Evolutionary conservation across 2,113 vertebrate species (phyloP), one percentile per base, ranked within the genome.

Genomic region (Vulpes lagopus): DNA sequence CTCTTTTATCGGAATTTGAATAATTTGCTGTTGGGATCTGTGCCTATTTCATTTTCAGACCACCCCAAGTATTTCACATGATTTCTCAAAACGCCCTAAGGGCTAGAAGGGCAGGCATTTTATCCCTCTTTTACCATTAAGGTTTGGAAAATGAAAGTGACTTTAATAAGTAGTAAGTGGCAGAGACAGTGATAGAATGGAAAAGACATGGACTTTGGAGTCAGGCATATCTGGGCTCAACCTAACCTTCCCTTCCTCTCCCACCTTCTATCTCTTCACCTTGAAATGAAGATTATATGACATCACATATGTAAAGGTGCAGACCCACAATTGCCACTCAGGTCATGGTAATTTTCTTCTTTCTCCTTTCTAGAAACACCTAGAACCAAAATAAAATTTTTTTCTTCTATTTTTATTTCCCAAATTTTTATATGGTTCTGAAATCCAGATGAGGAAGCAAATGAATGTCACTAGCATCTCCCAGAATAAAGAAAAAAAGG

Each of bases 391-490:
- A 74, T 53, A 79, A 59, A 49, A 65, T 53, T 78, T 90, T 90
- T 35, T 49, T 55, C 59, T 95, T 84, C 32, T 67, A 89, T 89
- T 74, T 96, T 85, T 80, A 19, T 76, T 88, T 35, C 57, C 55
- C 62, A 43, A 84, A 3, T 57, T 96, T 96, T 80, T 84, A 57
- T 49, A 30, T 27, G 51, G 27, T 80, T 51, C 55, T 83, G 57
- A 87, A 93, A 95, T 74, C 65, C 79, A 87, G 79, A 53, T 51
- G 71, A 94, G 57, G 15, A 74, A 89, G 65, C 65, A 93, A 87
- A 91, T 73, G 73, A 94, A 79, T 88, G 69, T 96, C 71, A 96
- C 83, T 12, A 74, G 43, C 51, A 91, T 80, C 23, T 92, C 89
- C 67, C 69, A 94, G 94, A 79, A 83, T 16, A 1, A 32, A 32